Evolutionary conservation across 2,888 invertebrate genomes (phyloP), one percentile per base, ranked within the genome.

Genomic region (Sycophila texana): DNA sequence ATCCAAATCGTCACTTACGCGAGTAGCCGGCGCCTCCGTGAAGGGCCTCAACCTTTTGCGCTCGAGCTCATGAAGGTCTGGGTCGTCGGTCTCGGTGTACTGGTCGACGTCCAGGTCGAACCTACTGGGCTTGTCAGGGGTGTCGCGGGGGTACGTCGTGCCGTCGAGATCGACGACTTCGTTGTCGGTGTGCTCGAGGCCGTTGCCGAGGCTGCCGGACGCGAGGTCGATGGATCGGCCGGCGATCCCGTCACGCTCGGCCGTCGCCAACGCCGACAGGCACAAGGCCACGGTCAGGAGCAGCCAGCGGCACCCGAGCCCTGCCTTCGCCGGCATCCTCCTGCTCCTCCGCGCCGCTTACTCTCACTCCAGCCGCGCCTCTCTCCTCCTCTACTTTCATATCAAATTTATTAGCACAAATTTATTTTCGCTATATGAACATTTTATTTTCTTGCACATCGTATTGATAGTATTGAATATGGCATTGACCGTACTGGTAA

Each of bases 21-120:
- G 20, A 1, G 7, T 10, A 1, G 10, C 14, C 30, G 22, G 26
- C 18, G 30, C 10, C 30, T 47, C 57, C 39, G 7, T 30, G 30
- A 10, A 49, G 10, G 7, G 26, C 30, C 16, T 14, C 18, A 61
- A 14, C 63, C 63, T 68, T n/a, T 7, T 12, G 3, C 58, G 39
- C 53, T 93, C 86, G 88, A 86, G 85, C 90, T 92, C 63, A 90
- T 92, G 85, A 49, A 87, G 86, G 77, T 91, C 89, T 18, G 88
- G 89, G 51, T 90, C 85, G 70, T 89, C 89, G 18, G 85, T 87
- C n/a, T 87, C 85, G 13, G 84, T 85, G 78, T 86, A 81, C 39
- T 86, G 86, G 13, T 83, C 82, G 3, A 86, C 57, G 75, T 90
- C 88, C 63, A 84, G 4, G 65, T 90, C 90, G 49, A 90, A 86